Percentiles rank a stretch among this genome's conserved stretches.
Conservation (phyloP, 2,797 vertebrate species). For the Pristis pectinata region DNA sequence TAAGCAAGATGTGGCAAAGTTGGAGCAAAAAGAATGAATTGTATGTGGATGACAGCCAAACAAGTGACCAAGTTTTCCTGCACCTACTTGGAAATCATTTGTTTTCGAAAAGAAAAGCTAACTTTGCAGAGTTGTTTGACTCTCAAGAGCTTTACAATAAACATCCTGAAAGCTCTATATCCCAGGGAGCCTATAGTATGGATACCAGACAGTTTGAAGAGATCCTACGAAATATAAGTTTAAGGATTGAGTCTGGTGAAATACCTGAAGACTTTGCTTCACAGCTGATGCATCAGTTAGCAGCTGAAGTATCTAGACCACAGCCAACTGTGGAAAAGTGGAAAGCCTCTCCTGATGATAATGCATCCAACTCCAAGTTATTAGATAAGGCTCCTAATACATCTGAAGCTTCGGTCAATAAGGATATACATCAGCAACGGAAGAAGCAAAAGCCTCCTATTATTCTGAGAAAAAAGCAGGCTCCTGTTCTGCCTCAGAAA, state of each 20-base stretch:
- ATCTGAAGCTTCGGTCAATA: constrained; percentile 49
- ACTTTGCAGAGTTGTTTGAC: constrained; percentile 46
- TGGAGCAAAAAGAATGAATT: constrained; percentile 65
- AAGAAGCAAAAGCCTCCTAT: constrained; percentile 51
- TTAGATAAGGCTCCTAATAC: constrained; percentile 47
- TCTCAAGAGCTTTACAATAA: constrained; percentile 48
- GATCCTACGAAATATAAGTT: constrained; percentile 71
- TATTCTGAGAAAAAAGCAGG: constrained; percentile 60
- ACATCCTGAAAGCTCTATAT: constrained; percentile 54
- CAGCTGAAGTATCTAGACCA: constrained; percentile 57
- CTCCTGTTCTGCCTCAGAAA: constrained; percentile 58
- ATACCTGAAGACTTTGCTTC: constrained; percentile 67
- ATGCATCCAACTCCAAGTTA: constrained; percentile 38
- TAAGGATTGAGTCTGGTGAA: constrained; percentile 64
- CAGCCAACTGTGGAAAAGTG: constrained; percentile 49
- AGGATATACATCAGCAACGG: constrained; percentile 44
- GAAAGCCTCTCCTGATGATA: constrained; percentile 45
- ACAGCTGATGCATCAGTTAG: constrained; percentile 67
- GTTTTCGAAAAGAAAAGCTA: constrained; percentile 40
- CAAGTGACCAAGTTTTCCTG: constrained; percentile 49
- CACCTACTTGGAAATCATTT: constrained; percentile 50
- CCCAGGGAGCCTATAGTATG: constrained; percentile 63
- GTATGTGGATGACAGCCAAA: constrained; percentile 52
- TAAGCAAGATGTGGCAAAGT: constrained; percentile 58
- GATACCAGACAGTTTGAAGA: constrained; percentile 62